Conservation (phyloP, 2,888 invertebrate genomes). For the Arge pagana region DNA sequence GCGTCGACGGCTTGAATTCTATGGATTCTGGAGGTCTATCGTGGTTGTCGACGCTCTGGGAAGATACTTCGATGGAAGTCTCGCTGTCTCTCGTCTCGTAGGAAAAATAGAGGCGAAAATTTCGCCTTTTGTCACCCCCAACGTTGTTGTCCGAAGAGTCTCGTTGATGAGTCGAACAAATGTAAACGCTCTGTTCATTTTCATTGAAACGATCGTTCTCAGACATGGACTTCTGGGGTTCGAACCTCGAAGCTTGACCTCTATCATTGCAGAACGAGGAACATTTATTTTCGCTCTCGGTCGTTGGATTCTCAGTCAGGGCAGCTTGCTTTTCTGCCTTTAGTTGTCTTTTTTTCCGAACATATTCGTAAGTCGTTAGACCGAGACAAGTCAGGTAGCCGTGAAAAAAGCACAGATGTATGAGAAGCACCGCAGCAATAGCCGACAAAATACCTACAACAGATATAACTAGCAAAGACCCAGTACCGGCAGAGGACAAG, state of each 20-base stretch:
- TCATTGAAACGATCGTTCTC: constrained; percentile 12
- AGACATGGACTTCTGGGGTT: constrained; percentile 37
- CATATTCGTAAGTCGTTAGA: constrained; percentile 89
- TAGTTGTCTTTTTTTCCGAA: constrained; percentile 59
- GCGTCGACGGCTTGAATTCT: constrained; percentile 49
- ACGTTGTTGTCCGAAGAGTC: constrained; percentile 5
- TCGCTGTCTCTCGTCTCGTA: constrained; percentile 47
- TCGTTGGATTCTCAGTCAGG: constrained; percentile 22
- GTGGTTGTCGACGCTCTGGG: constrained; percentile 30
- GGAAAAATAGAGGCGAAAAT: constrained; percentile 51
- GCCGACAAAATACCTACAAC: constrained; percentile 71
- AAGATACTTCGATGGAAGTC: constrained; percentile 48
- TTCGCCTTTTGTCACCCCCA: constrained; percentile 29
- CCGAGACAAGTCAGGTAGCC: constrained; percentile 84
- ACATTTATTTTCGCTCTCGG: constrained; percentile 18
- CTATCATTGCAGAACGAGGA: constrained; percentile 17
- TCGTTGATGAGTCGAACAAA: constrained; percentile 42
- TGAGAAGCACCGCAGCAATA: constrained; percentile 74
- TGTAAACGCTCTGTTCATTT: constrained; percentile 37
- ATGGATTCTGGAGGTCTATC: constrained; percentile 16
- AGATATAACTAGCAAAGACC: constrained; percentile 57
- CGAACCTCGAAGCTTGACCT: too few relatives aligned
- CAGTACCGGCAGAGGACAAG: constrained; percentile 51
- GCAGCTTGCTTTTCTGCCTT: constrained; percentile 23
- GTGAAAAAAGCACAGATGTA: constrained; percentile 87